phyloP scores from a whole-genome alignment of 2,113 vertebrate species.

The Nannobrachium achirus region DNA sequence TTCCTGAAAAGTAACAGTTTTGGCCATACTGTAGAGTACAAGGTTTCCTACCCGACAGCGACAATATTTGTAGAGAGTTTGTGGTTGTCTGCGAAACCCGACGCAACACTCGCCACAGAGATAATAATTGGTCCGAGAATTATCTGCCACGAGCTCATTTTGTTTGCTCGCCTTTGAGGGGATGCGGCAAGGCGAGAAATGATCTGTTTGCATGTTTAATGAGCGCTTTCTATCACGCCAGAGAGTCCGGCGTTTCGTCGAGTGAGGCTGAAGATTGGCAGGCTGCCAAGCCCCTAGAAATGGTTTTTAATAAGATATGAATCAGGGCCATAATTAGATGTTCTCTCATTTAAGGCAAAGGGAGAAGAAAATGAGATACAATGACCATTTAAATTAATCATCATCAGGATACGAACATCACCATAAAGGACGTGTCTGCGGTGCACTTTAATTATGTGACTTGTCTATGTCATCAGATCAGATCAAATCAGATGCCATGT shows the following conservation, averaged over 20 bases:
- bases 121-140: conserved; percentile 70
- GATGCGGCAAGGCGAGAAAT: conserved; percentile 67
- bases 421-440: conserved; percentile 55
- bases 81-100: neutral
- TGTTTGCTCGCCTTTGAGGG: conserved; percentile 38
- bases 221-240: conserved; percentile 31
- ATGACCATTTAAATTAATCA: conserved; percentile 78
- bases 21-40: too few species aligned
- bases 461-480: neutral
- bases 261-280: conserved; percentile 68
- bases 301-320: conserved; percentile 77
- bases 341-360: conserved; percentile 75
- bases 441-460: conserved; percentile 61
- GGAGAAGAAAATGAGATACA: conserved; percentile 75
- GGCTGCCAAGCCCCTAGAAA: conserved; percentile 66
- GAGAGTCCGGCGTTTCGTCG: conserved; percentile 54
- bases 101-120: conserved; percentile 46
- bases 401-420: conserved; percentile 57
- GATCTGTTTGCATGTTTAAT: conserved; percentile 76
- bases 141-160: conserved; percentile 63
- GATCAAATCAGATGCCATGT: too few species aligned
- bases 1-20: too few species aligned
- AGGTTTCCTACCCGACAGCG: too few species aligned
- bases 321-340: conserved; percentile 77
- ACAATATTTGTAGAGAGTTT: conserved; percentile 36